Conservation (phyloP, 1,140 invertebrate species). For the Apis florea region DNA sequence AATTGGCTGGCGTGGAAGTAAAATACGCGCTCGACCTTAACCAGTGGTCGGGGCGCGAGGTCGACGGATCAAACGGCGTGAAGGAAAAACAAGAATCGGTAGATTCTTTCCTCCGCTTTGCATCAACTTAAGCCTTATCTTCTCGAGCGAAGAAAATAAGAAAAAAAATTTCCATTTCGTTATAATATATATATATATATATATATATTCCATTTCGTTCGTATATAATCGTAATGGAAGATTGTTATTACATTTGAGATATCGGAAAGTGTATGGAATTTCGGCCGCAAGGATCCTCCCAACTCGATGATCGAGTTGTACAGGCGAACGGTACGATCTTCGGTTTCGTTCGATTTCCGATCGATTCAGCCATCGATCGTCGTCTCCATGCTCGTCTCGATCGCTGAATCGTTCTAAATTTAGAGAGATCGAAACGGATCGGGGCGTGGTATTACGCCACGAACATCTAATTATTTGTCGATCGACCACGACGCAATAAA, state of each 20-base stretch:
- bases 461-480: conserved; percentile 4
- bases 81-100: conserved; percentile 52
- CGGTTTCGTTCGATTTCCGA: too few species aligned
- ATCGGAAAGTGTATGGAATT: too few species aligned
- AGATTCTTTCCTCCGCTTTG: conserved; percentile 13
- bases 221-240: too few species aligned
- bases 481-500: not conserved
- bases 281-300: too few species aligned
- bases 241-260: too few species aligned
- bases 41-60: conserved; percentile 40
- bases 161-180: conserved; percentile 43
- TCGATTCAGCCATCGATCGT: not conserved
- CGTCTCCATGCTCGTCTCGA: too few species aligned
- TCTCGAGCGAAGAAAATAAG: not conserved
- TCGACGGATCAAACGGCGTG: conserved; percentile 53
- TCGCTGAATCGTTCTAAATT: not conserved
- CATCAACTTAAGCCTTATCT: conserved; percentile 26
- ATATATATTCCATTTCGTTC: too few species aligned
- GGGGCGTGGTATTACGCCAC: not conserved
- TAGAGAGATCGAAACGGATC: not conserved
- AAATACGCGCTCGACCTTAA: conserved; percentile 61
- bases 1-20: not conserved
- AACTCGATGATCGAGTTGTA: too few species aligned
- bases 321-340: too few species aligned
- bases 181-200: too few species aligned